Conservation (phyloP, 2,113 vertebrate genomes). For the Tricholaema leucomelas region DNA sequence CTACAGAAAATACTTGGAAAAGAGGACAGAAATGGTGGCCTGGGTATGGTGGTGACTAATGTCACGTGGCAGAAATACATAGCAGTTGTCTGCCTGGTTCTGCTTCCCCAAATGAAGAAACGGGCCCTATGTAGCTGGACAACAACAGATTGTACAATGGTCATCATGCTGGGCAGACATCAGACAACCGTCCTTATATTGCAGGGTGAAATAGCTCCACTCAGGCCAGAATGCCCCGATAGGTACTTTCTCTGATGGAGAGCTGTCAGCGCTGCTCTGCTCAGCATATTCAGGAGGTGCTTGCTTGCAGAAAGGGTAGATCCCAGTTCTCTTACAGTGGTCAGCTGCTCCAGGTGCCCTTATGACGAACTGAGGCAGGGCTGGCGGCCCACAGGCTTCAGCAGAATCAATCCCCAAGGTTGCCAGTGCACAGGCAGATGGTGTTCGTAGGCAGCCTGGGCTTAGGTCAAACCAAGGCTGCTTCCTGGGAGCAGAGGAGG, state of each 20-base stretch:
- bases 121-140: fast-evolving
- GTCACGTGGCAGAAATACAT: not conserved
- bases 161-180: not conserved
- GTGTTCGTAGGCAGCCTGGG: not conserved
- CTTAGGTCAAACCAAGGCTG: not conserved
- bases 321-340: not conserved
- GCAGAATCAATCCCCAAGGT: not conserved
- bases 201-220: not conserved
- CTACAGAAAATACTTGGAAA: not conserved
- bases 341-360: not conserved
- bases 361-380: fast-evolving
- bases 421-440: not conserved
- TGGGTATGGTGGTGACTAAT: not conserved
- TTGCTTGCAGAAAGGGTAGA: not conserved
- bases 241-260: not conserved
- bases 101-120: not conserved
- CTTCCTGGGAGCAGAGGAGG: not conserved
- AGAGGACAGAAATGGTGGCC: not conserved
- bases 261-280: not conserved
- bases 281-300: not conserved
- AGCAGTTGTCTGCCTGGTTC: not conserved
- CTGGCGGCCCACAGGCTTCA: not conserved
- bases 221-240: not conserved
- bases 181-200: not conserved
- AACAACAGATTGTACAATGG: not conserved